Conservation (phyloP, 2,113 vertebrate genomes). For the Plecturocebus donacophilus region DNA sequence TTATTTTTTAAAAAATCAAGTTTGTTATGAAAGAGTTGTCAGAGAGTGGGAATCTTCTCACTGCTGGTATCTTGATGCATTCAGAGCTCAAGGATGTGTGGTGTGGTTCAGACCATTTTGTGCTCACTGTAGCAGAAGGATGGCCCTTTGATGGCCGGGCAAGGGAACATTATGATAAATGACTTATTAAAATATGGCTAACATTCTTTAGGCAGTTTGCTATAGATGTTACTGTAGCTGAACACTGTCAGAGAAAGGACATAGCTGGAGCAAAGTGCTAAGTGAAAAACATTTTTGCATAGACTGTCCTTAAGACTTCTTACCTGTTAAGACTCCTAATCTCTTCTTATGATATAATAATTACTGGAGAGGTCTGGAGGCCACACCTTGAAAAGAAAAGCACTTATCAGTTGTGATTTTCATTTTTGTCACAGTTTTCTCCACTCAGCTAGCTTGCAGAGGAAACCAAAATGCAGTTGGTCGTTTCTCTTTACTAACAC, state of each 20-base stretch:
- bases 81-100: neutral
- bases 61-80: neutral
- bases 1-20: neutral
- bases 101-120: accelerated
- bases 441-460: neutral
- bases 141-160: neutral
- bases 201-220: neutral
- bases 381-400: neutral
- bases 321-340: slow-evolving; percentile 20
- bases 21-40: neutral
- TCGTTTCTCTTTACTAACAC: neutral
- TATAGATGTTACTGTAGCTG: neutral
- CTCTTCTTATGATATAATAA: neutral
- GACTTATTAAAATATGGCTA: neutral
- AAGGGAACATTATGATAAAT: neutral
- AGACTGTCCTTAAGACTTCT: neutral
- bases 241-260: neutral
- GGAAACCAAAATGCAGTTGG: slow-evolving; percentile 24
- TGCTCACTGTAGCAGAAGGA: neutral
- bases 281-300: slow-evolving; percentile 1
- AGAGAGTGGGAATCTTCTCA: neutral
- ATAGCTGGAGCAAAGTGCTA: neutral
- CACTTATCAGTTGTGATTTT: slow-evolving; percentile 26
- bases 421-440: neutral
- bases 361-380: neutral